Conservation (phyloP, 2,888 invertebrate species). For the Sclerodermus sp. region DNA sequence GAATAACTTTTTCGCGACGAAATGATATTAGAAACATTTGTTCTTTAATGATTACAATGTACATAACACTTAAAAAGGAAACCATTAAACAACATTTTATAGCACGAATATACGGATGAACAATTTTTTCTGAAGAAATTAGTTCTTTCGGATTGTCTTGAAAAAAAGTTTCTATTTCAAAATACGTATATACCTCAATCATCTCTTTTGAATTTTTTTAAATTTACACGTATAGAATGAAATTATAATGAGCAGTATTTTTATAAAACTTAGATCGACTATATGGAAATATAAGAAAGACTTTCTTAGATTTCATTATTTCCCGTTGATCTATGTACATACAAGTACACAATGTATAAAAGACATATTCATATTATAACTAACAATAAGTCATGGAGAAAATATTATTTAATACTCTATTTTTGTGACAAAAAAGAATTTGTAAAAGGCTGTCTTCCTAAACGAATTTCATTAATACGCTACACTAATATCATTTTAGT, state of each 20-base stretch:
- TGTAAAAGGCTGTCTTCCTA: too few species aligned
- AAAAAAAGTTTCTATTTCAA: not conserved
- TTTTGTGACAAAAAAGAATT: too few species aligned
- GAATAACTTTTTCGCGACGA: too few species aligned
- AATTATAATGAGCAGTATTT: not conserved
- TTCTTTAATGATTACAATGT: too few species aligned
- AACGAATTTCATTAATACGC: too few species aligned
- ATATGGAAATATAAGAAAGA: not conserved
- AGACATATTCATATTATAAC: not conserved
- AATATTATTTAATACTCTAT: not conserved
- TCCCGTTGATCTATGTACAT: conserved; percentile 13
- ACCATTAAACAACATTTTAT: too few species aligned
- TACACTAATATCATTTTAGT: too few species aligned
- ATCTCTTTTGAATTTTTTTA: not conserved
- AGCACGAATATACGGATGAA: too few species aligned
- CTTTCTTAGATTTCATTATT: not conserved
- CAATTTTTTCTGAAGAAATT: too few species aligned
- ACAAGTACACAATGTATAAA: conserved; percentile 15
- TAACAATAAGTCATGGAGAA: not conserved
- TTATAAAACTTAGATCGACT: not conserved
- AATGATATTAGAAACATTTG: too few species aligned
- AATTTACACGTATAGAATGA: not conserved
- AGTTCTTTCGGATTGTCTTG: not conserved
- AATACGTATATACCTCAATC: not conserved
- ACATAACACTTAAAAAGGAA: too few species aligned